Evolutionary conservation across 2,888 invertebrate genomes (phyloP), one percentile per base, ranked within the genome.

Genomic region (Endotricha flammealis): DNA sequence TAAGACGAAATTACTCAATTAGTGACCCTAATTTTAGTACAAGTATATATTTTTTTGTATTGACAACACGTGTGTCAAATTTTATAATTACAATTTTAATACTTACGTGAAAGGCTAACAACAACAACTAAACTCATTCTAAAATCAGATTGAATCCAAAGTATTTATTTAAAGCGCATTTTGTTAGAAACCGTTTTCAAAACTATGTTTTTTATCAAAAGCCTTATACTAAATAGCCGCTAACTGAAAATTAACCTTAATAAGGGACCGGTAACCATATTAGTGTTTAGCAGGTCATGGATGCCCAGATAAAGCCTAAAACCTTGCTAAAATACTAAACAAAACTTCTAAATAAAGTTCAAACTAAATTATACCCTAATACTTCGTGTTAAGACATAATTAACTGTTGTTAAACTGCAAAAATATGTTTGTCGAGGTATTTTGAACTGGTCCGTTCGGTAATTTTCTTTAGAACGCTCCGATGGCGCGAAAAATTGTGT

Each of bases 381-480:
- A 1, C 23, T 11, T 11, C 1, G 1, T 24, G 10, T 4, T 40
- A 46, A 57, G 35, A 42, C 34, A 20, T 35, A 36, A 41, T 39
- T 34, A 38, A 39, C 6, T 12, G 25, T 42, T 38, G 36, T 23
- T 12, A 22, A 44, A 38, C 36, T 27, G 56, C 32, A 62, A 58
- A 63, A 49, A 50, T 46, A 62, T 47, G 44, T 47, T 59, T 50
- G 64, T 51, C 46, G 57, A 67, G 52, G 65, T 74, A 72, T 73
- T 77, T 73, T 63, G 62, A 63, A 61, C 64, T 62, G 53, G 50
- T 47, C 49, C 62, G 62, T 58, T 62, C 66, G 73, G 68, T 74
- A 77, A 80, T 78, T 79, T 80, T 83, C 78, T 79, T 82, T 73
- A 64, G 61, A 73, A 64, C 76, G 81, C 74, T 82, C 70, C 73